Evolutionary conservation across 2,113 vertebrate genomes (phyloP), one percentile per base, ranked within the genome.

Genomic region (Entomyzon cyanotis): DNA sequence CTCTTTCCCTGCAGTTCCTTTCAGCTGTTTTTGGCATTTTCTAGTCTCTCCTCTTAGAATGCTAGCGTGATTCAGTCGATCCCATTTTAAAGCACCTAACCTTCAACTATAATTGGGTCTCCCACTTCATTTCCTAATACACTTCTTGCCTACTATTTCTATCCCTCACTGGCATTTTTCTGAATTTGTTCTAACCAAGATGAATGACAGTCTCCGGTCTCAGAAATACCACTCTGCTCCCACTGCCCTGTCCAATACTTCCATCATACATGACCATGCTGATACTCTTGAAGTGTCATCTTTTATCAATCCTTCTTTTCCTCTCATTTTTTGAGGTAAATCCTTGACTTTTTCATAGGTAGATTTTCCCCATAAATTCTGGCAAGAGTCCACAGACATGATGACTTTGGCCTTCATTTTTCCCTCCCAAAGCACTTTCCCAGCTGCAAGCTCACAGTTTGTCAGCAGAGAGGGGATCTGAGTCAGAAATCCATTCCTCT

Each of bases 401-500:
- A 92, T 55, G 56, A 82, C 41, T 95, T 89, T 63, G 55, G 79
- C 18, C 69, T 82, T 93, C 14, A 4, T 55, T 93, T 84, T 60
- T 41, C 15, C 53, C 30, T 91, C 65, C 59, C 18, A 46, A 69
- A 53, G 68, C 67, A 58, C 35, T 92, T 94, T 69, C 53, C 70
- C 88, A 90, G 85, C 85, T 95, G 82, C 69, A 89, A 82, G 52
- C 81, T 94, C 60, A 63, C 47, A 78, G 65, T 82, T 87, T 79
- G 31, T 85, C 82, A 91, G 90, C 90, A 90, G 50, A 73, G 56
- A 59, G 27, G 18, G 56, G 47, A 82, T 80, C 70, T 83, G 92
- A 96, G 87, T 94, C 94, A 95, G 75, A 90, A 53, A 88, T 90
- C 62, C 53, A 79, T 55, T 84, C 65, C 82, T 85, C 74, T 15